Evolutionary conservation across 2,888 invertebrate genomes (phyloP).

Genomic region (Camptogramma bilineatum): DNA sequence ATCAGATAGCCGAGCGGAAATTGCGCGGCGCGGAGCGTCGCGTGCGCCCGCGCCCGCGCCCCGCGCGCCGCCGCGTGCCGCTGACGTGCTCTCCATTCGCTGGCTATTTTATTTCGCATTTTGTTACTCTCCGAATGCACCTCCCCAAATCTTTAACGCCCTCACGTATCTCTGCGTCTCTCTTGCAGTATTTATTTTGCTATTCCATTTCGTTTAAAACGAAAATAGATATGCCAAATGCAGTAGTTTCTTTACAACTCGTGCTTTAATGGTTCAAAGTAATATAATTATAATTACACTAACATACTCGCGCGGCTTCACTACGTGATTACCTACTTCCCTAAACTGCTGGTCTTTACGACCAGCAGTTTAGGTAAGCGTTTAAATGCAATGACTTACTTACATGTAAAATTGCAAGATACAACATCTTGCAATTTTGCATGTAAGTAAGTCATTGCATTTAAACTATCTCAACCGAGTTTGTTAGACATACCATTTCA

Average conservation of each 20-base stretch:
- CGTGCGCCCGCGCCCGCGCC: slow-evolving; percentile 65
- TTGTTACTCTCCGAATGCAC: slow-evolving; percentile 58
- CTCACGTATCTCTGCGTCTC: slow-evolving; percentile 37
- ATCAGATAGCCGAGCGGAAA: slow-evolving; percentile 81
- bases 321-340: too few species aligned
- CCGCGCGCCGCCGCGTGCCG: slow-evolving; percentile 59
- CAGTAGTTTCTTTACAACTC: slow-evolving; percentile 28
- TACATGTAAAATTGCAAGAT: too few species aligned
- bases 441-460: too few species aligned
- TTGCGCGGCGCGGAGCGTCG: slow-evolving; percentile 75
- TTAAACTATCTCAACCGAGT: too few species aligned
- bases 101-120: slow-evolving; percentile 69
- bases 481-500: too few species aligned
- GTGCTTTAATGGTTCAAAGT: slow-evolving; percentile 26
- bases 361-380: too few species aligned
- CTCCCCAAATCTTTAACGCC: slow-evolving; percentile 60
- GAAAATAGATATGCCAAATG: slow-evolving; percentile 41
- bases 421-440: too few species aligned
- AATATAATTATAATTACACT: background rate
- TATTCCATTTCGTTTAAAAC: slow-evolving; percentile 42
- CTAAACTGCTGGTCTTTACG: too few species aligned
- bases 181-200: slow-evolving; percentile 41
- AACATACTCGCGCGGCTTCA: too few species aligned
- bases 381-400: too few species aligned
- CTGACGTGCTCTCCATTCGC: slow-evolving; percentile 74